A percentile compares a stretch with the other conserved stretches of the same genome.
phyloP scores from a whole-genome alignment of 2,888 invertebrate species.

The Hemithea aestivaria region DNA sequence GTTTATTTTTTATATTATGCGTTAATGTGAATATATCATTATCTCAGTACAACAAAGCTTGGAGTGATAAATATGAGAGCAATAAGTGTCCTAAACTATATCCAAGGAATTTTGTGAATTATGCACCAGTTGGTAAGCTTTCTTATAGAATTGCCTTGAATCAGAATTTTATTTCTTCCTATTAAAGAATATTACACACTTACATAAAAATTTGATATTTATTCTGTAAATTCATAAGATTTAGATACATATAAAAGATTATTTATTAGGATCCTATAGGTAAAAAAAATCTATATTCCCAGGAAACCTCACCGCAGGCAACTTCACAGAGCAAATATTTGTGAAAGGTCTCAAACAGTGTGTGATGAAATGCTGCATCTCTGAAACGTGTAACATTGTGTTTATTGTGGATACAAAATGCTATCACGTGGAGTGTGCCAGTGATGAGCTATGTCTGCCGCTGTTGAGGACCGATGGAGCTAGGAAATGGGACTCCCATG shows the following conservation, averaged over 20 bases:
- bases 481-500: constrained; percentile 79
- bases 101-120: constrained; percentile 76
- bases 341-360: constrained; percentile 80
- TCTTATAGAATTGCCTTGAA: no score
- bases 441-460: constrained; percentile 85
- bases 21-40: constrained; percentile 46
- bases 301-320: constrained; percentile 80
- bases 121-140: constrained; percentile 78
- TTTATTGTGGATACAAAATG: constrained; percentile 87
- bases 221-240: no score
- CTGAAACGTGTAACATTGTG: constrained; percentile 86
- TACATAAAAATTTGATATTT: no score
- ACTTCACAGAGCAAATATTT: constrained; percentile 77
- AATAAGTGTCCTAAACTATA: constrained; percentile 76
- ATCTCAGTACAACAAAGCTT: constrained; percentile 64
- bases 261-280: no score
- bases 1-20: constrained; percentile 43
- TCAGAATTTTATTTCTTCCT: no score
- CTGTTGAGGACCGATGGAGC: constrained; percentile 70
- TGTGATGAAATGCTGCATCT: constrained; percentile 82
- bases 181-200: no score
- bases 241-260: no score
- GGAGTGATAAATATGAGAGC: constrained; percentile 71
- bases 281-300: neutral
- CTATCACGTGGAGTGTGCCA: constrained; percentile 86